Base-by-base conservation (phyloP, 2,797 vertebrate species). In the Benthosema pterotum region DNA sequence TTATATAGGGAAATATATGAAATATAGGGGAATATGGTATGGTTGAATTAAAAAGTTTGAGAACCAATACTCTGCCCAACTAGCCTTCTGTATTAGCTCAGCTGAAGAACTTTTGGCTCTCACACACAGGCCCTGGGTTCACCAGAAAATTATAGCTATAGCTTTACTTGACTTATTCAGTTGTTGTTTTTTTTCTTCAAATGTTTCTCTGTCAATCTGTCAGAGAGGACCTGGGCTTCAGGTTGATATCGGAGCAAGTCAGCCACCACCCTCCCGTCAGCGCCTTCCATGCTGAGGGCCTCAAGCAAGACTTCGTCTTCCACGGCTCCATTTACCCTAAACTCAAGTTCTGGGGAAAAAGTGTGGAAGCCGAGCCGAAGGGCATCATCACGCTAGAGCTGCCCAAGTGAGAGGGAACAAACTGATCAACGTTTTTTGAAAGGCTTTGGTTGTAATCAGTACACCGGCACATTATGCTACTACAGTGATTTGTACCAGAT, bases 271-370 rank as follows among this genome's bases (percentile, higher is more conserved):
- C 98, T 49, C 98, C 98, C 0, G 89, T 99, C 80, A 99, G 98
- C 49, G 97, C 97, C 69, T 98, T 99, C 89, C 95, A 98, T 3
- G 97, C 96, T 0, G 96, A 99, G 89, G 96, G 97, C 18, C 85
- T 98, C 65, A 92, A 94, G 75, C 91, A 94, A 0, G 95, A 98
- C 86, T 99, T 99, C 84, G 91, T 96, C 65, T 99, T 99, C 82
- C 97, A 99, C 52, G 98, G 98, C 65, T 99, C 98, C 54, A 96
- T 99, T 80, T 98, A 98, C 78, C 98, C 98, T 46, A 99, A 99
- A 83, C 96, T 99, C 49, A 99, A 98, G 75, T 99, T 99, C 87
- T 99, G 97, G 98, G 98, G 98, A 1, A 99, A 99, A 82, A 99
- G 97, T 0, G 97, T 99, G 60, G 97, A 99, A 88, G 98, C 98